These are phyloP conservation scores for Lophotriccus pileatus DNA, from an alignment of 2,797 vertebrate genomes.

Conservation along the genomic window DNA sequence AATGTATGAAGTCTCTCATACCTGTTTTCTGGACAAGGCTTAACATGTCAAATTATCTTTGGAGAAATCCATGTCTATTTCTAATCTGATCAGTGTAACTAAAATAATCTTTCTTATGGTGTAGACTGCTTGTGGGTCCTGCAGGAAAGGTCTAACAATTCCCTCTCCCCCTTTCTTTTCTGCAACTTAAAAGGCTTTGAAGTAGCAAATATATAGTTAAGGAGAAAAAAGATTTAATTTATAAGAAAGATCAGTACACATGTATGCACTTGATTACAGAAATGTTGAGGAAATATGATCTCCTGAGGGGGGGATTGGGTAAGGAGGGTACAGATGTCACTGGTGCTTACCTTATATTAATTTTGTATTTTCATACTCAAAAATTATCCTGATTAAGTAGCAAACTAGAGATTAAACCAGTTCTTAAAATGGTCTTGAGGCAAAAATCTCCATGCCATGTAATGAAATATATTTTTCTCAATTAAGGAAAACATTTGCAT, in stretches of 20 bases:
- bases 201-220: neutral
- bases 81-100: neutral
- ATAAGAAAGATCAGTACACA: neutral
- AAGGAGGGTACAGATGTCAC: neutral
- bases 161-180: rapidly evolving
- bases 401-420: neutral
- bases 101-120: neutral
- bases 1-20: neutral
- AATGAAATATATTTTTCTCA: neutral
- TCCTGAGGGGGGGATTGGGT: neutral
- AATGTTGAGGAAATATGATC: neutral
- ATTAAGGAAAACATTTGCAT: neutral
- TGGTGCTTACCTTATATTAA: neutral
- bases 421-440: neutral
- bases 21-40: neutral
- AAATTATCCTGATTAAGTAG: neutral
- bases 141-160: neutral
- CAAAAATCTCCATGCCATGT: neutral
- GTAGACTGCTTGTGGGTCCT: neutral
- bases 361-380: neutral
- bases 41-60: neutral
- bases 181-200: neutral
- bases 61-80: neutral
- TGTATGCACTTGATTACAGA: neutral
- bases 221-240: neutral